These are phyloP conservation scores for Zaprionus gabonicus DNA, from an alignment of 1,140 invertebrate genomes.

Conservation along the genomic window DNA sequence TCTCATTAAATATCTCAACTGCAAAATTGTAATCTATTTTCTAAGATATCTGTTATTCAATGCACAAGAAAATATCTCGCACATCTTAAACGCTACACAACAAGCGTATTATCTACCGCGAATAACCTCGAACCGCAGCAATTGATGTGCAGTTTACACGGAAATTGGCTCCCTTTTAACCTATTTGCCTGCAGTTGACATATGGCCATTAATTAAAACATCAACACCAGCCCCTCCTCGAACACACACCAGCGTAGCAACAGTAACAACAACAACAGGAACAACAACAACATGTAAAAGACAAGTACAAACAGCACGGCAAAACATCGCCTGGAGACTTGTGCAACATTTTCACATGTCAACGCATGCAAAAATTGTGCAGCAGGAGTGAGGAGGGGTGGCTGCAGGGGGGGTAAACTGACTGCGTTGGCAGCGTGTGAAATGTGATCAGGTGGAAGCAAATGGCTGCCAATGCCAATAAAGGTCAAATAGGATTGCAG, in stretches of 20 bases:
- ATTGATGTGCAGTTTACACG: slow-evolving; percentile 29
- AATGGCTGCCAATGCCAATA: slow-evolving; percentile 66
- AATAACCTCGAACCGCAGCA: neutral
- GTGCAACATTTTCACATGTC: slow-evolving; percentile 75
- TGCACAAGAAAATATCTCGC: neutral
- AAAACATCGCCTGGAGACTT: slow-evolving; percentile 71
- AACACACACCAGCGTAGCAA: slow-evolving; percentile 9
- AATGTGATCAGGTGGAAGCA: slow-evolving; percentile 76
- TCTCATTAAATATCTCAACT: too few relatives aligned
- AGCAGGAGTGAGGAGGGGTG: slow-evolving; percentile 1
- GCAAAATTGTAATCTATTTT: too few relatives aligned
- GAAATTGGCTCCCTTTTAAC: slow-evolving; percentile 65
- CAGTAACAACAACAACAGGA: slow-evolving; percentile 18
- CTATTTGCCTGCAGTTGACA: slow-evolving; percentile 66
- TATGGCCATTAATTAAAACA: slow-evolving; percentile 71
- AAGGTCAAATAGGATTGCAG: slow-evolving; percentile 57
- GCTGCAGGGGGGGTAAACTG: neutral
- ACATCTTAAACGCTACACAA: neutral
- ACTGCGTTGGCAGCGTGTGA: slow-evolving; percentile 39
- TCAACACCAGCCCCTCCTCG: slow-evolving; percentile 42
- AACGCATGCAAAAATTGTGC: slow-evolving; percentile 69
- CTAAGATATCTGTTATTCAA: neutral
- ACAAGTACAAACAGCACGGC: slow-evolving; percentile 38
- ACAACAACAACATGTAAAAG: slow-evolving; percentile 21
- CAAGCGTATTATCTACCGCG: neutral